Conservation (phyloP, 1,140 invertebrate genomes). For the Cepaea nemoralis region DNA sequence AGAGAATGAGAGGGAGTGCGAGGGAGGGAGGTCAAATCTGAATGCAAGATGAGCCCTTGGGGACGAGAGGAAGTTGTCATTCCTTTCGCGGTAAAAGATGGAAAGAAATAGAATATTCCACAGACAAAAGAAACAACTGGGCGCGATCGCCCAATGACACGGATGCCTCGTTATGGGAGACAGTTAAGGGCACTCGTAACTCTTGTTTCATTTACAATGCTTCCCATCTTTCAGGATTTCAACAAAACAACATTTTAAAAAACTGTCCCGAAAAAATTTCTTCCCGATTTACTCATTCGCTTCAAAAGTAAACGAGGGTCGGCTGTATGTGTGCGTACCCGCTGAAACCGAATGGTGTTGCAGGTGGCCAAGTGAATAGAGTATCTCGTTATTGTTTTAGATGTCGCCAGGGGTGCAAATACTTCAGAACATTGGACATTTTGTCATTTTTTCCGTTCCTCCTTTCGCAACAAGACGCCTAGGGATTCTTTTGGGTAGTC, state of each 20-base stretch:
- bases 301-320: slow-evolving; percentile 28
- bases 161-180: slow-evolving; percentile 27
- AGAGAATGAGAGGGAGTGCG: not conserved
- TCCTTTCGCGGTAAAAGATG: not conserved
- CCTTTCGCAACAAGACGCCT: not conserved
- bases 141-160: slow-evolving; percentile 26
- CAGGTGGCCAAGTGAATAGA: slow-evolving; percentile 23
- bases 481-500: not conserved
- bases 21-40: not conserved
- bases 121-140: slow-evolving; percentile 26
- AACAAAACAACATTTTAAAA: slow-evolving; percentile 6
- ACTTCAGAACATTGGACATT: not conserved
- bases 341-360: not conserved
- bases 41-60: slow-evolving; percentile 5
- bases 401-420: not conserved
- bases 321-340: slow-evolving; percentile 16
- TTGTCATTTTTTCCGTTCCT: not conserved
- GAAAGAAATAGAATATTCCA: not conserved
- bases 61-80: not conserved
- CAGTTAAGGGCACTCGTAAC: slow-evolving; percentile 28
- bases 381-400: slow-evolving; percentile 27
- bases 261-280: too few species aligned
- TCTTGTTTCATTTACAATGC: slow-evolving; percentile 31
- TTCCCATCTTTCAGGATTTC: too few species aligned
- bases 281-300: not conserved